Evolutionary conservation across 2,797 vertebrate species (phyloP).

Genomic region (Catharus ustulatus): DNA sequence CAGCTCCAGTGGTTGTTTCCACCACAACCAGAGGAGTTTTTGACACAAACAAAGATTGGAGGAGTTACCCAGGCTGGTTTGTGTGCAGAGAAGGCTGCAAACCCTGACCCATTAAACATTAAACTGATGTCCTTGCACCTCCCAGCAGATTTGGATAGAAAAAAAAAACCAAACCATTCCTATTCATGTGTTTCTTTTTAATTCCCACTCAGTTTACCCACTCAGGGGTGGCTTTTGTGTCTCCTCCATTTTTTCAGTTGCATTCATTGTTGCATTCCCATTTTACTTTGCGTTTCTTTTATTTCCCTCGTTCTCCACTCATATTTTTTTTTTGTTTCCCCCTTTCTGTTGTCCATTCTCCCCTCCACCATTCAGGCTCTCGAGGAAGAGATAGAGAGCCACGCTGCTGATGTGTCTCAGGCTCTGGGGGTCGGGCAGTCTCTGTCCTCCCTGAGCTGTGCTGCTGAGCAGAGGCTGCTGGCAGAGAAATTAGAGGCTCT

Average conservation of each 20-base stretch:
- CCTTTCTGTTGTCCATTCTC: slow-evolving; percentile 72
- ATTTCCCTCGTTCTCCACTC: neutral
- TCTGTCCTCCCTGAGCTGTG: slow-evolving; percentile 87
- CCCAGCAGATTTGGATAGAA: neutral
- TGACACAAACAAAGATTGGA: neutral
- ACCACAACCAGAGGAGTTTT: accelerated
- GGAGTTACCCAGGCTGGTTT: neutral
- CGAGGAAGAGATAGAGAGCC: slow-evolving; percentile 87
- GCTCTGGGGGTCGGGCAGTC: slow-evolving; percentile 86
- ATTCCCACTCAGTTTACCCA: neutral
- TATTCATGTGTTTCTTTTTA: neutral
- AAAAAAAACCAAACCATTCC: neutral
- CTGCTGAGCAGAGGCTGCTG: slow-evolving; percentile 84
- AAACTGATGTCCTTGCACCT: neutral
- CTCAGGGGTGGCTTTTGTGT: neutral
- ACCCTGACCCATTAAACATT: neutral
- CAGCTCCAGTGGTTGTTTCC: neutral
- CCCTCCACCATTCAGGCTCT: slow-evolving; percentile 84
- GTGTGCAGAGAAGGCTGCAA: neutral
- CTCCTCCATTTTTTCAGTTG: slow-evolving; percentile 41
- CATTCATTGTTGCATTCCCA: neutral
- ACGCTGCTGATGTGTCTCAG: slow-evolving; percentile 77
- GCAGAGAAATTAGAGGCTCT: slow-evolving; percentile 86
- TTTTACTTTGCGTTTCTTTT: neutral
- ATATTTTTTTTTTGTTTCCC: neutral